phyloP scores from a whole-genome alignment of 1,140 invertebrate genomes.

The Mesaphorura yosii region DNA sequence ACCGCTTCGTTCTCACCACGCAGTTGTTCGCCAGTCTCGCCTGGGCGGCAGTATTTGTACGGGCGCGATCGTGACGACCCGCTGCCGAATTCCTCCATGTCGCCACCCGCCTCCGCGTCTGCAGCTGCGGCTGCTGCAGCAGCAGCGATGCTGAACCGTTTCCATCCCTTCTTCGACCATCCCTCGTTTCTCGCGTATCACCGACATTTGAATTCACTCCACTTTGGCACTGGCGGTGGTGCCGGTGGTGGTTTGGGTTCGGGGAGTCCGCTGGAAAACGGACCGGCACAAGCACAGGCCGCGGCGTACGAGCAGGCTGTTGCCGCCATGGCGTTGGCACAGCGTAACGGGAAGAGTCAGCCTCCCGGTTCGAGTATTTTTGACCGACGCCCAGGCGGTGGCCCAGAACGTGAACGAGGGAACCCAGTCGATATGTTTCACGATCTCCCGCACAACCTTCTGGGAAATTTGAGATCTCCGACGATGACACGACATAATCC shows the following conservation, averaged over 20 bases:
- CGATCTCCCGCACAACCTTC: conserved; percentile 18
- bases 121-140: conserved; percentile 2
- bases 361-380: too few species aligned
- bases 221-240: conserved; percentile 16
- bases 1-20: conserved; percentile 1
- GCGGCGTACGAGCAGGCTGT: conserved; percentile 11
- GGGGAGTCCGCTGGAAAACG: too few species aligned
- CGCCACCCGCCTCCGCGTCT: background rate
- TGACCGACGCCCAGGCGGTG: too few species aligned
- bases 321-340: too few species aligned
- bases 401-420: too few species aligned
- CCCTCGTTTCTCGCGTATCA: conserved; percentile 28
- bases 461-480: too few species aligned
- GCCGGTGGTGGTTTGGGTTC: background rate
- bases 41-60: background rate
- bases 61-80: conserved; percentile 21
- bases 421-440: conserved; percentile 19
- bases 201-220: conserved; percentile 27
- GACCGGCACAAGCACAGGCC: background rate
- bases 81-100: too few species aligned
- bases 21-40: conserved; percentile 1
- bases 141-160: conserved; percentile 22
- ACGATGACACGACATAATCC: too few species aligned
- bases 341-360: too few species aligned
- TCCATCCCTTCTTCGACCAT: conserved; percentile 27